Conservation (phyloP, 2,797 vertebrate genomes). For the Myotis vivesi region DNA sequence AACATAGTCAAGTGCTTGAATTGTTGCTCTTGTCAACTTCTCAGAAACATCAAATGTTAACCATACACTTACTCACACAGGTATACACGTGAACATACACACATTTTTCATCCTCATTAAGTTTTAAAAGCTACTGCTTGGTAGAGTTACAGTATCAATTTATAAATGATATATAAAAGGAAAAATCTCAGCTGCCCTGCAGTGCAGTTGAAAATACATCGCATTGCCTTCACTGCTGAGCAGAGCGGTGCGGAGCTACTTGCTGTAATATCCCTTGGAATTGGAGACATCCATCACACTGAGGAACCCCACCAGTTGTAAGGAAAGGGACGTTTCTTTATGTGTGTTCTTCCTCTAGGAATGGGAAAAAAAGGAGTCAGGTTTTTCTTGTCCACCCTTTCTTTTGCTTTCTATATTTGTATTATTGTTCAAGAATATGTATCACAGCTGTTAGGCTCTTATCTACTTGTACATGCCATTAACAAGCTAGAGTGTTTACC, state of each 20-base stretch:
- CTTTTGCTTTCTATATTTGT: not conserved
- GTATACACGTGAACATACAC: not conserved
- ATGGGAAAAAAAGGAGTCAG: not conserved
- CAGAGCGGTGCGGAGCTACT: not conserved
- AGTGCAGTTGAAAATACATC: slow-evolving; percentile 37
- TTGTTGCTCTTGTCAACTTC: not conserved
- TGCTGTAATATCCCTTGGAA: slow-evolving; percentile 45
- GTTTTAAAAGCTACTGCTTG: slow-evolving; percentile 53
- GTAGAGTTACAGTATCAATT: slow-evolving; percentile 36
- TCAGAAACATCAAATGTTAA: not conserved
- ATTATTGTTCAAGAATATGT: not conserved
- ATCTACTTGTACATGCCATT: not conserved
- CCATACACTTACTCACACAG: not conserved
- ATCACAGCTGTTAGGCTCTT: not conserved
- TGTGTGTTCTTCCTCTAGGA: not conserved
- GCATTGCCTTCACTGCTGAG: not conserved
- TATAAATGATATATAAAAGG: slow-evolving; percentile 60
- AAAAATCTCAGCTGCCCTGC: slow-evolving; percentile 23
- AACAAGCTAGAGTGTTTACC: not conserved
- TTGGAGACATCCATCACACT: slow-evolving; percentile 59
- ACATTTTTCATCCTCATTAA: slow-evolving; percentile 47
- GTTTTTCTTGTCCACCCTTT: not conserved
- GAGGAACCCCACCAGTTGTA: not conserved
- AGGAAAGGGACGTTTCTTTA: slow-evolving; percentile 19
- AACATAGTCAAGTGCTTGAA: not conserved